phyloP scores from a whole-genome alignment of 1,140 invertebrate genomes.

The Ctenoplectra terminalis region DNA sequence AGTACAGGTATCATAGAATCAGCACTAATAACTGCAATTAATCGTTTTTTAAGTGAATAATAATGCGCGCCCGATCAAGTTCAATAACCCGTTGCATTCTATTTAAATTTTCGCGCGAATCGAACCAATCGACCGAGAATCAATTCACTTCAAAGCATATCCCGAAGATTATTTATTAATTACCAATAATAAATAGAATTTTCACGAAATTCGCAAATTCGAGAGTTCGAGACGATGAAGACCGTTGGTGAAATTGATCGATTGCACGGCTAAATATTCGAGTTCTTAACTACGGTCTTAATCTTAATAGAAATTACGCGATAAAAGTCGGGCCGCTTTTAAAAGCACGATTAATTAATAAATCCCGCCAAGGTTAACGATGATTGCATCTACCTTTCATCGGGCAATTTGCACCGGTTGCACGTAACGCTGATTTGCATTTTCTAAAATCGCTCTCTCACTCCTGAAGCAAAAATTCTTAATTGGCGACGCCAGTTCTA shows the following conservation, averaged over 20 bases:
- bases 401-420: background rate
- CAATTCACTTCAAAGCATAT: background rate
- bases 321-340: background rate
- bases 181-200: background rate
- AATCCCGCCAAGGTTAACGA: background rate
- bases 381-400: constrained; percentile 9
- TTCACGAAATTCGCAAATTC: background rate
- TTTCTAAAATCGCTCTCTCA: constrained; percentile 7
- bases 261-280: background rate
- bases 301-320: constrained; percentile 21
- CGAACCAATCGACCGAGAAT: background rate
- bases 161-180: background rate
- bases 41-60: constrained; percentile 2
- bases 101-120: background rate
- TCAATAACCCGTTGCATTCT: background rate
- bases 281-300: background rate
- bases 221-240: too few species aligned
- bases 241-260: constrained; percentile 3
- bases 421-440: constrained; percentile 46
- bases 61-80: background rate
- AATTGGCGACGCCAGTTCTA: too few species aligned
- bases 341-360: background rate
- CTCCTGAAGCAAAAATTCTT: background rate
- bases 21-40: background rate
- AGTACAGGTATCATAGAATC: background rate